Percentiles rank a stretch among this genome's conserved stretches.
These are phyloP conservation scores for Steinernema scapterisci DNA, from an alignment of 2,888 invertebrate species.

Conservation along the genomic window DNA sequence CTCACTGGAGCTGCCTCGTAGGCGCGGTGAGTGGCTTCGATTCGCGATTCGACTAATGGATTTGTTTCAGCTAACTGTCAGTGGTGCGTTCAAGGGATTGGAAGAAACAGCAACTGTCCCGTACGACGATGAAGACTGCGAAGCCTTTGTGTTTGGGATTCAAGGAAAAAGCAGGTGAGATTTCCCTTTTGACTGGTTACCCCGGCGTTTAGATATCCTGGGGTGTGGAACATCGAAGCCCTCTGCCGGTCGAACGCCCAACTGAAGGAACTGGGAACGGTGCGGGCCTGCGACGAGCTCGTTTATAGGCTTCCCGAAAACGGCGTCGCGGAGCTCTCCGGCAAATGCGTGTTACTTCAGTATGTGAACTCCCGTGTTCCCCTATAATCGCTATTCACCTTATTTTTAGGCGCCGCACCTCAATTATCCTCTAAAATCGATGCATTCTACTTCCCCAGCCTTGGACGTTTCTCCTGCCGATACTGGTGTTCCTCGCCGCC, in stretches of 20 bases:
- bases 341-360: slow-evolving; percentile 18
- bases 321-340: slow-evolving; percentile 35
- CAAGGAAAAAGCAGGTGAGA: slow-evolving; percentile 60
- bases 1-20: slow-evolving; percentile 63
- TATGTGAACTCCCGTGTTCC: neutral
- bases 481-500: neutral
- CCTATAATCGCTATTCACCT: neutral
- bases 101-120: slow-evolving; percentile 6
- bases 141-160: slow-evolving; percentile 46
- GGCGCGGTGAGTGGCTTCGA: slow-evolving; percentile 8
- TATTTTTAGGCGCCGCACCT: slow-evolving; percentile 20
- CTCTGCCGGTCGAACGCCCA: slow-evolving; percentile 57
- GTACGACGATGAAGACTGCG: slow-evolving; percentile 28
- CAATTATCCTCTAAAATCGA: slow-evolving; percentile 29
- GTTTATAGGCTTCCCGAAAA: slow-evolving; percentile 42
- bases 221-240: slow-evolving; percentile 49
- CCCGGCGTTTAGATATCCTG: slow-evolving; percentile 43
- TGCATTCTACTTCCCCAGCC: slow-evolving; percentile 5
- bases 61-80: neutral
- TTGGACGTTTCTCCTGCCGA: neutral
- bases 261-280: slow-evolving; percentile 47
- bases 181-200: neutral
- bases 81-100: slow-evolving; percentile 1
- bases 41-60: no score
- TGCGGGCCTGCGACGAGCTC: slow-evolving; percentile 39